Evolutionary conservation across 2,888 invertebrate genomes (phyloP), one percentile per base, ranked within the genome.

Genomic region (Pheosia gnoma): DNA sequence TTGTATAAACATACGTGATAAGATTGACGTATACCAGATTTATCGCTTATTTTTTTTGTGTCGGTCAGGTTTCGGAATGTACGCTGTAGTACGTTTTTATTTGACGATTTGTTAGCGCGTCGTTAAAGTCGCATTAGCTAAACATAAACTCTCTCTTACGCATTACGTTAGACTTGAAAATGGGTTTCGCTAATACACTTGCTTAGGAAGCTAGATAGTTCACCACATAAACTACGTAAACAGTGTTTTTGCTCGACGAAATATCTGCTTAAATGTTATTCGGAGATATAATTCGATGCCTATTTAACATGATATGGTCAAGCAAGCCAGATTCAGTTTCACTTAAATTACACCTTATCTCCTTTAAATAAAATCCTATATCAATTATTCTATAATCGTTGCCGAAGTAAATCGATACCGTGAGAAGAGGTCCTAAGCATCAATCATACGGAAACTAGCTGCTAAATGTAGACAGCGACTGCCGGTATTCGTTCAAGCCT

Each of bases 1-100:
- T 47, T n/a, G 56, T 58, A 63, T 68, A 63, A 74, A 75, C 69
- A 74, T 65, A 74, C 67, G 67, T 75, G 72, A 74, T 81, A 78
- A 70, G 65, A 59, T 69, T 74, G 71, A 71, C 76, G 25, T 36
- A 25, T n/a, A n/a, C 25, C 51, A 13, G 51, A 25, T 51, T 51
- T 51, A 39, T 4, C 10, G 39, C 37, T 39, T 13, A 38, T 55
- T 54, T n/a, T 25, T 25, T 56, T 66, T 59, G 66, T 47, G 59
- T 68, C 61, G 67, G 73, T 73, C 69, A 74, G 58, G 60, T 69
- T 53, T 62, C 13, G 57, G 58, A 62, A 11, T 36, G 45, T 13
- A 56, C 53, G 37, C 37, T 36, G 41, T 59, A 49, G 3, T 57
- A 52, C 59, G 36, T 70, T 70, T 55, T 55, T 39, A 36, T 68